Conservation (phyloP, 2,113 vertebrate species). For the Beaufortia kweichowensis region DNA sequence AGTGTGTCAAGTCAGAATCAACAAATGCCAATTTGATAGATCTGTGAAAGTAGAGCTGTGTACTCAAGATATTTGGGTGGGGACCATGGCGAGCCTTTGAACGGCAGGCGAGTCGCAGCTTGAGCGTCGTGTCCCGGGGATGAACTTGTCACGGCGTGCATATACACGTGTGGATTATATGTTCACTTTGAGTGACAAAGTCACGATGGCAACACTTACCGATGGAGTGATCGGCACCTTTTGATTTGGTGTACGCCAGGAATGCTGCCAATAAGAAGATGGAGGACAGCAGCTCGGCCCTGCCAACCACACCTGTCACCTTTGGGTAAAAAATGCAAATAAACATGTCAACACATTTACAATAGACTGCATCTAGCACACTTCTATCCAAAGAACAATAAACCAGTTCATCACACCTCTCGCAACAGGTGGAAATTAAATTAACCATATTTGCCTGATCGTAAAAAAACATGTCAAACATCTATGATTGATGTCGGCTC, state of each 20-base stretch:
- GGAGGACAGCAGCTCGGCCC: conserved; percentile 95
- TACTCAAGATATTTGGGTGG: conserved; percentile 28
- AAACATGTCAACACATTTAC: not conserved
- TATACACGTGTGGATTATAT: not conserved
- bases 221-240: conserved; percentile 86
- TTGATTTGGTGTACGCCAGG: conserved; percentile 92
- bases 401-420: not conserved
- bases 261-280: conserved; percentile 96
- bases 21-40: conserved; percentile 32
- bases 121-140: not conserved
- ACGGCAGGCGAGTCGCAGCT: conserved; percentile 16
- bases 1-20: conserved; percentile 27
- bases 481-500: not conserved
- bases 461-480: not conserved
- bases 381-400: no score
- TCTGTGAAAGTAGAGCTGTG: conserved; percentile 25
- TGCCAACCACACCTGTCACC: conserved; percentile 96
- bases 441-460: not conserved
- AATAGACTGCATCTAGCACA: no score
- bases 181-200: no score
- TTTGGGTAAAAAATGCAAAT: conserved; percentile 58
- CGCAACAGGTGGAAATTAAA: not conserved
- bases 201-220: conserved; percentile 72
- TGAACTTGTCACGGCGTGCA: conserved; percentile 27
- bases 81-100: not conserved